Percentiles rank a stretch among this genome's conserved stretches.
Evolutionary conservation across 2,797 vertebrate species (phyloP).

Genomic region (Nyctalus aviator): DNA sequence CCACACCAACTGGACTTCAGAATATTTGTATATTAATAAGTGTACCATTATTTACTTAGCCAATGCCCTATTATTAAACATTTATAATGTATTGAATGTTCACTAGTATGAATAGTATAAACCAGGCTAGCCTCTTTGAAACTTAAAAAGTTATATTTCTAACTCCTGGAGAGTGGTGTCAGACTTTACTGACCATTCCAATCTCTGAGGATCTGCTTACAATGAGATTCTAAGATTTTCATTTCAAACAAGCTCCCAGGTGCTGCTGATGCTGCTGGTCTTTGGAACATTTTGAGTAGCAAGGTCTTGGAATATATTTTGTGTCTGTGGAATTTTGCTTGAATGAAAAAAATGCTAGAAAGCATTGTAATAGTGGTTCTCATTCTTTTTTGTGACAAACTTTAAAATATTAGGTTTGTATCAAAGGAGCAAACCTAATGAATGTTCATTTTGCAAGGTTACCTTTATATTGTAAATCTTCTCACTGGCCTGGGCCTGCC

Average conservation of each 20-base stretch:
- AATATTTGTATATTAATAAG: neutral
- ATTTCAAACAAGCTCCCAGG: neutral
- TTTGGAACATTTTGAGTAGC: neutral
- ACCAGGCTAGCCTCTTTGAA: slow-evolving; percentile 40
- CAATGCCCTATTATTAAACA: neutral
- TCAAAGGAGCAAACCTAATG: neutral
- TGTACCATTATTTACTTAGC: neutral
- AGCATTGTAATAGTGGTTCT: neutral
- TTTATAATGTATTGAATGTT: neutral
- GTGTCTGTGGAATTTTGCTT: slow-evolving; percentile 13
- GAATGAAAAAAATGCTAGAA: neutral
- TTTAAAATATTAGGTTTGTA: neutral
- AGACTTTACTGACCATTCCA: neutral
- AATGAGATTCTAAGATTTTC: neutral
- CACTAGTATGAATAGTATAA: neutral
- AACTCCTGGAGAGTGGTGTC: neutral
- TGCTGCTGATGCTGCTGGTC: neutral
- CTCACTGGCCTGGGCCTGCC: neutral
- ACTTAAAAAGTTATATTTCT: slow-evolving; percentile 48
- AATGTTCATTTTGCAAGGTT: neutral
- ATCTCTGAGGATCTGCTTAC: neutral
- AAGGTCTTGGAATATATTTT: neutral
- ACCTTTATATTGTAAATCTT: neutral
- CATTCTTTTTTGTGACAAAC: neutral
- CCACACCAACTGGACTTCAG: neutral